Evolutionary conservation across 2,797 vertebrate species (phyloP), one percentile per base, ranked within the genome.

Genomic region (Vespertilio murinus): DNA sequence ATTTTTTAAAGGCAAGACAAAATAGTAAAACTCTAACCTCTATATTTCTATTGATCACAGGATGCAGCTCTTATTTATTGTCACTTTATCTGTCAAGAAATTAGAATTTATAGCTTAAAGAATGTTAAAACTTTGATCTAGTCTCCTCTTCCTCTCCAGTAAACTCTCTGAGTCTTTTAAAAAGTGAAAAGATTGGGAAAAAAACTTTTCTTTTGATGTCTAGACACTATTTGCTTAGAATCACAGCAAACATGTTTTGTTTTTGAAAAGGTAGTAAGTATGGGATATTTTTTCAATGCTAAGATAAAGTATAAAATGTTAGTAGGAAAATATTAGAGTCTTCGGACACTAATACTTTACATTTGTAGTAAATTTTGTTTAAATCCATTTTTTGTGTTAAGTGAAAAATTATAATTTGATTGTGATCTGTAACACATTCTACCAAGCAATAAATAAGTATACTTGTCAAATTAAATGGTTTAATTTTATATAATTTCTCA

Each of bases 21-120:
- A 97, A 74, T 30, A 81, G 74, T 75, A 88, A 95, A 96, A 83
- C 18, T 54, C 45, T 91, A 91, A 49, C 40, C 22, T 94, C 49
- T 86, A 71, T 28, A 91, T 86, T 93, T 95, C 65, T 87, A 83
- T 61, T 96, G 79, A 93, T 87, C 67, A 90, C 28, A 93, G 59
- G 18, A 92, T 87, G 33, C 23, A 91, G 54, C 78, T 85, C 20
- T 93, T 95, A 88, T 87, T 95, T 88, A 67, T 61, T 84, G 47
- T 94, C 56, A 88, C 40, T 88, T 93, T 93, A 61, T 88, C 81
- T 94, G 90, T 94, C 78, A 96, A 91, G 73, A 96, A 94, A 70
- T 87, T 23, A 52, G 22, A 94, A 80, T 30, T 83, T 33, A 79
- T 52, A 85, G 13, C 64, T 94, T 87, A 18, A 80, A 92, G 79